Evolutionary conservation across 2,797 vertebrate species (phyloP), one percentile per base, ranked within the genome.

Genomic region (Phataginus tetradactyla): DNA sequence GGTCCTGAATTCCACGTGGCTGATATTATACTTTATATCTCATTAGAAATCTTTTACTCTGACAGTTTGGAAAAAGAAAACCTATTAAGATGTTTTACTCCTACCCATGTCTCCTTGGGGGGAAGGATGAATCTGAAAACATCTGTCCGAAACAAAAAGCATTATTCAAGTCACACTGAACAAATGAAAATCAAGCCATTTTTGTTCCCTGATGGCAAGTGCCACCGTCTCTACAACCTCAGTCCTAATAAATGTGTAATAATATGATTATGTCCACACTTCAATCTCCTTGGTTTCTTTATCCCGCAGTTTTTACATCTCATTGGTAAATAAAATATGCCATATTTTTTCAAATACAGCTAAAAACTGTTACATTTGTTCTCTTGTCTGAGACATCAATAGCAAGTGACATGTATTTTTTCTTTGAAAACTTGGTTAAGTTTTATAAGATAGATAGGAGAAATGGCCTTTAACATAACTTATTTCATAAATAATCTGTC

Each of bases 131-230:
- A 95, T 94, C n/a, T 91, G 75, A 88, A 90, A 97, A 97, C 12
- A 37, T 20, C 4, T 42, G 74, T 34, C 68, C 94, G 87, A 97
- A 98, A 95, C 74, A 92, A 93, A 90, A 81, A 61, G 9, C 77
- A 83, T 90, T 88, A 92, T 37, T 53, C 5, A 32, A 96, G 3
- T 86, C 89, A 77, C 85, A 96, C 34, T 81, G 92, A 97, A 87
- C 18, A 98, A 98, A 95, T 69, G 64, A 86, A 97, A 98, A 98
- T 97, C 83, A 98, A 98, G 95, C 39, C 66, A 94, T 25, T 42
- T 68, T 69, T 89, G 17, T 17, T 84, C 63, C 61, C 53, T 96
- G 79, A 78, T 59, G 77, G 49, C 11, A 94, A 79, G 74, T n/a
- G 96, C 94, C 94, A 72, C 39, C 75, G 87, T 90, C 68, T 91